Base-by-base conservation (phyloP, 2,113 vertebrate genomes). In the Daboia siamensis region DNA sequence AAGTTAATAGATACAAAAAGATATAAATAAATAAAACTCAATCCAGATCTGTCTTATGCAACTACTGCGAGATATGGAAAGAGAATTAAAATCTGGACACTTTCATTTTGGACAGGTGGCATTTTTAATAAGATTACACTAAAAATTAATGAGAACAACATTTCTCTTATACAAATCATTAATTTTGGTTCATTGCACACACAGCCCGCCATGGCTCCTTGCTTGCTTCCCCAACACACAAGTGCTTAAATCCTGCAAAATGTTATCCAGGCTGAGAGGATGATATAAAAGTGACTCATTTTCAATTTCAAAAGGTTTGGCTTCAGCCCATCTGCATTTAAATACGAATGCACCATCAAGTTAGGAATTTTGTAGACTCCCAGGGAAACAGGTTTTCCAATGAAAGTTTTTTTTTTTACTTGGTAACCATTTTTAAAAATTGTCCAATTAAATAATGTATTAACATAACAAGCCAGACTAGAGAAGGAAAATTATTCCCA, bases 141-240 rank as follows among this genome's bases (percentile, higher is more conserved):
- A 93, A 94, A 93, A 95, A 97, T 97, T 97, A 97, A 96, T 96
- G 94, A 92, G 95, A 96, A 96, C 94, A 96, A 96, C 95, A 94
- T 96, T 96, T 96, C 96, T 97, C 96, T 96, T 95, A 93, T 96
- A 96, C 94, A 96, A 97, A 96, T 96, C 94, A 94, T 96, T 97
- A 96, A 95, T 93, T 96, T 94, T 95, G 95, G 95, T 97, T 96
- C 97, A 95, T 90, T 96, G 95, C 95, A 95, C 94, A 94, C 93
- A 95, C 93, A 96, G 96, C 95, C 94, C 95, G 95, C 93, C 93
- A 94, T 92, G 93, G 93, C 93, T 95, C 93, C 95, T 84, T 90
- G 94, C 89, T 0, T 96, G 94, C 95, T 95, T 93, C 90, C 33
- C 2, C 4, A 1, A 64, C 61, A 39, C n/a, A 3, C 15, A 80